Base-by-base conservation (phyloP, 2,888 invertebrate genomes). In the Athrips mouffetella region DNA sequence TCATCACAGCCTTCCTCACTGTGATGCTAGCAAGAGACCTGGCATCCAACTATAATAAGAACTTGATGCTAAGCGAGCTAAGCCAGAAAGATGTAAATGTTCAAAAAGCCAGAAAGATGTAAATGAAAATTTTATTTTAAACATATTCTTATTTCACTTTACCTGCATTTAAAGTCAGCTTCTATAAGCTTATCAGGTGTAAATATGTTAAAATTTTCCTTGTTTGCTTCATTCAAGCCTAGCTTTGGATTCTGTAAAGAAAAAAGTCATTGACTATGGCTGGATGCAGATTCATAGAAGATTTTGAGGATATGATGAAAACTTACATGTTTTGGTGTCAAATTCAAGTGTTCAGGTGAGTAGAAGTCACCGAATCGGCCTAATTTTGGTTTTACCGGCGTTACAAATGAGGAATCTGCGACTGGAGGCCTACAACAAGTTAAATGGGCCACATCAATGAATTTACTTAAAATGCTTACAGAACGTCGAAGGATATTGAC, bases 311-410 rank as follows among this genome's bases (percentile, higher is more conserved):
- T 41, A 29, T 52, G 2, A 15, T 23, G 25, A 6, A 45, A 55
- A 79, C 88, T 81, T 73, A 89, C 89, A 62, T 66, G 63, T 70
- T 66, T 79, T 48, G 89, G 85, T 52, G 88, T 80, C 65, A 79
- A 70, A 70, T 89, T 85, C 42, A 89, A 78, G 68, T 89, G 87
- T 68, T 86, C 80, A 48, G 88, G 89, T 29, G 88, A 89, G 71
- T 87, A 86, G 73, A 76, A 70, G 76, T 85, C 87, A 35, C 76
- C 64, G 63, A 89, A 87, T 67, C 64, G 76, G 48, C 87, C 79
- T 47, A 89, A 69, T 64, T 80, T 76, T 44, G 80, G 76, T 60
- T 82, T 84, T 37, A 78, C 67, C 33, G 87, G 86, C 15, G 85
- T 82, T 48, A 69, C 53, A 47, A 56, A 65, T 20, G 78, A 62